Evolutionary conservation across 2,888 invertebrate genomes (phyloP).

Genomic region (Nomada ferruginata): DNA sequence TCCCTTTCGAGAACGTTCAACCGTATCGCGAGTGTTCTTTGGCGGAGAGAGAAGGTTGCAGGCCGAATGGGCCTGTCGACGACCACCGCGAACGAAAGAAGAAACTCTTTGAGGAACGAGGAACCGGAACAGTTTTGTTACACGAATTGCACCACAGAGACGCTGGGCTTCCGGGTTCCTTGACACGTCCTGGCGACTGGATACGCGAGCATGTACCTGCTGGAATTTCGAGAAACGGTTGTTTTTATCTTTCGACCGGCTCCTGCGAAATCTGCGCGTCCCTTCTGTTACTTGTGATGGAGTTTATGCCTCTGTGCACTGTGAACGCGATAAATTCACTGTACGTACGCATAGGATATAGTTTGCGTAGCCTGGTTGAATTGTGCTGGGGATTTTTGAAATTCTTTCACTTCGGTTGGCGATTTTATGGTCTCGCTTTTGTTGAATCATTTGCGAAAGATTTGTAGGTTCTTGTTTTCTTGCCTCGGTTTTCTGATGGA

Average conservation of each 20-base stretch:
- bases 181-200: constrained; percentile 18
- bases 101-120: neutral
- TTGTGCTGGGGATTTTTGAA: neutral
- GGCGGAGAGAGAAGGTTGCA: too few relatives aligned
- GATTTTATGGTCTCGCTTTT: too few relatives aligned
- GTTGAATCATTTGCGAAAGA: too few relatives aligned
- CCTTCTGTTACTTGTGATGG: neutral
- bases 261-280: neutral
- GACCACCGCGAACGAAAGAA: neutral
- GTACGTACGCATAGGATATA: neutral
- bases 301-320: neutral
- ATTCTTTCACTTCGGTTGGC: neutral
- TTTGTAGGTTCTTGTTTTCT: too few relatives aligned
- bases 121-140: neutral
- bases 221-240: constrained; percentile 27
- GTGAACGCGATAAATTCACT: too few relatives aligned
- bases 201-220: neutral
- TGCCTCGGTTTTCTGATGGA: too few relatives aligned
- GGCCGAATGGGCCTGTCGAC: neutral
- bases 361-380: too few relatives aligned
- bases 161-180: constrained; percentile 22
- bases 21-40: neutral
- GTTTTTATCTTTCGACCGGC: neutral
- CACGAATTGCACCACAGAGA: constrained; percentile 4
- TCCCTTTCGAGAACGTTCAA: neutral